Evolutionary conservation across 2,797 vertebrate species (phyloP).

Genomic region (Betta splendens): DNA sequence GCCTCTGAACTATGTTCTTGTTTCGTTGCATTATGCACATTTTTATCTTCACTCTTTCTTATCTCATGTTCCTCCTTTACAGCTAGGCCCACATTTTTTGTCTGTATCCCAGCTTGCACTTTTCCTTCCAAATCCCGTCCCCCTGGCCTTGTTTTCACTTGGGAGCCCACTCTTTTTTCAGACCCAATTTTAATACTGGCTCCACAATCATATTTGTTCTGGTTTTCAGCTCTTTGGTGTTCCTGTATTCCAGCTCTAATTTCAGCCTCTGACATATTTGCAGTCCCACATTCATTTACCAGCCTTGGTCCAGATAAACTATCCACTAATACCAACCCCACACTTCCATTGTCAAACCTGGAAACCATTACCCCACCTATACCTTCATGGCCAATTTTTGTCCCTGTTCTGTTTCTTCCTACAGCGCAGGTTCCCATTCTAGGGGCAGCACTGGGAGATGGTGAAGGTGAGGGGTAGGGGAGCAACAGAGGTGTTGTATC

Average conservation of each 20-base stretch:
- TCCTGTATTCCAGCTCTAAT: slow-evolving; percentile 57
- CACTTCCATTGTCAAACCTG: slow-evolving; percentile 58
- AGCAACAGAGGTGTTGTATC: slow-evolving; percentile 79
- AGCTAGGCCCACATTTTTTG: slow-evolving; percentile 37
- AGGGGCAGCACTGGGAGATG: slow-evolving; percentile 67
- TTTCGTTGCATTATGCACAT: slow-evolving; percentile 24
- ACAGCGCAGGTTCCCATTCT: slow-evolving; percentile 74
- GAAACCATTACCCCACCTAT: slow-evolving; percentile 49
- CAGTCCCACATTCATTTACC: slow-evolving; percentile 37
- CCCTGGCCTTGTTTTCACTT: slow-evolving; percentile 65
- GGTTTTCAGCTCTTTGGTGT: slow-evolving; percentile 49
- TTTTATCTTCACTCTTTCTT: slow-evolving; percentile 47
- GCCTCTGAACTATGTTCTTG: slow-evolving; percentile 41
- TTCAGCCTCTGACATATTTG: slow-evolving; percentile 59
- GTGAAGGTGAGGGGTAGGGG: slow-evolving; percentile 72
- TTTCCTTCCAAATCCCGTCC: slow-evolving; percentile 67
- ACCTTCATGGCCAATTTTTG: slow-evolving; percentile 63
- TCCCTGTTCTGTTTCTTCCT: slow-evolving; percentile 70
- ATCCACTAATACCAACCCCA: slow-evolving; percentile 61
- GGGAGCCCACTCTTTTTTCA: slow-evolving; percentile 63
- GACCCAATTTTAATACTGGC: slow-evolving; percentile 50
- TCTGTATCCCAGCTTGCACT: slow-evolving; percentile 59
- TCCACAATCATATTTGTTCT: slow-evolving; percentile 64
- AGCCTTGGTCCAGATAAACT: slow-evolving; percentile 58
- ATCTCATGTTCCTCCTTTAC: slow-evolving; percentile 46